Percentiles rank a stretch among this genome's conserved stretches.
Conservation (phyloP, 2,888 invertebrate species). For the Dendrolimus houi region DNA sequence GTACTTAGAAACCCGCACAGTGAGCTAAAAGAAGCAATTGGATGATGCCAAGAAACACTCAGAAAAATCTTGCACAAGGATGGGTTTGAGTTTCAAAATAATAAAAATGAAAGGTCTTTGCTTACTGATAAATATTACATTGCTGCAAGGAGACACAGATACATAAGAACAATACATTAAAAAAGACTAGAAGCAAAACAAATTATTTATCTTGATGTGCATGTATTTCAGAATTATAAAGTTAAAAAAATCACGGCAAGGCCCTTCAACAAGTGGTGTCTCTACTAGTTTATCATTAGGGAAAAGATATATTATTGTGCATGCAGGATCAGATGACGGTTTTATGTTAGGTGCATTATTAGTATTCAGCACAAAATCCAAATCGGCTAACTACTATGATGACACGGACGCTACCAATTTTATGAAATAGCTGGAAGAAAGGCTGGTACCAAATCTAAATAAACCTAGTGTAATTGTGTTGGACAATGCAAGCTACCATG, state of each 20-base stretch:
- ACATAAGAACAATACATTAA: neutral
- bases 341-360: constrained; percentile 12
- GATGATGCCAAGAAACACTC: constrained; percentile 5
- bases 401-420: constrained; percentile 13
- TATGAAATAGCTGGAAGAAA: constrained; percentile 11
- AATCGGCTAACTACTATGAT: constrained; percentile 12
- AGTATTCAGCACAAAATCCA: constrained; percentile 14
- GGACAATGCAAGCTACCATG: too few relatives aligned
- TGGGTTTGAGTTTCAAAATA: constrained; percentile 9
- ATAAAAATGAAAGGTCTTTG: constrained; percentile 9
- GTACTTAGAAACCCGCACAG: constrained; percentile 8
- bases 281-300: too few relatives aligned
- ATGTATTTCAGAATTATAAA: too few relatives aligned
- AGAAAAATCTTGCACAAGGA: constrained; percentile 5
- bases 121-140: constrained; percentile 10
- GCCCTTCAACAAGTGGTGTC: too few relatives aligned
- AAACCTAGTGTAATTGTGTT: too few relatives aligned
- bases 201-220: constrained; percentile 7
- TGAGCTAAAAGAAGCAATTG: constrained; percentile 9
- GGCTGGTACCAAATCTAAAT: constrained; percentile 6
- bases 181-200: constrained; percentile 1
- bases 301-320: constrained; percentile 13
- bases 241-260: too few relatives aligned
- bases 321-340: constrained; percentile 15
- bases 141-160: constrained; percentile 10